phyloP scores from a whole-genome alignment of 2,888 invertebrate species.

The Pristionchus fissidentatus region DNA sequence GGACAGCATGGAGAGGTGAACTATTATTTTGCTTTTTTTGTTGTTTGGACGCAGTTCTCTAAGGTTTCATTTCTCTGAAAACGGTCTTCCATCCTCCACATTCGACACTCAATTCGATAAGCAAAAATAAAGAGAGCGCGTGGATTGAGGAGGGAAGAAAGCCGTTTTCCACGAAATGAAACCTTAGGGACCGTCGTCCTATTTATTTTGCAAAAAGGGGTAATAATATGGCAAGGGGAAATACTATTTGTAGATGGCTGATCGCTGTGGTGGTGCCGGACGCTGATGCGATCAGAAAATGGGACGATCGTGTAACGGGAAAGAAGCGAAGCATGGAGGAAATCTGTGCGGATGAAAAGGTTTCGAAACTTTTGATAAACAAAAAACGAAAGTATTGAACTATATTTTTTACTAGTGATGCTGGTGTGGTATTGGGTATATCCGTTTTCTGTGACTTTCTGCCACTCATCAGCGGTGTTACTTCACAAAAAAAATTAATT shows the following conservation, averaged over 20 bases:
- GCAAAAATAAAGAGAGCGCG: too few species aligned
- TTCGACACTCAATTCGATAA: too few species aligned
- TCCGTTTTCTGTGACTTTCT: too few species aligned
- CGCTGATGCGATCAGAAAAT: conserved; percentile 90
- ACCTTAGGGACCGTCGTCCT: too few species aligned
- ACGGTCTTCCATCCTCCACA: too few species aligned
- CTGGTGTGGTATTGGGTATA: too few species aligned
- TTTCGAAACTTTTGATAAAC: conserved; percentile 43
- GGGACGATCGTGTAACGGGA: conserved; percentile 78
- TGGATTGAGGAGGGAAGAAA: too few species aligned
- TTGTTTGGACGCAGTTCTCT: background rate
- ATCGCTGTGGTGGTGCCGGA: conserved; percentile 97
- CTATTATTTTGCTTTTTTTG: background rate
- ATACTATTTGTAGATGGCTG: conserved; percentile 84
- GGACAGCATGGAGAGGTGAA: conserved; percentile 47
- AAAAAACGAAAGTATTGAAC: too few species aligned
- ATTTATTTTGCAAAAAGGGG: background rate
- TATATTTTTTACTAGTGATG: too few species aligned
- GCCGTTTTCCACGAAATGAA: too few species aligned
- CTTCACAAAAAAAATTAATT: background rate
- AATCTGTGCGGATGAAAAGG: conserved; percentile 63
- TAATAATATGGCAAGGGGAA: background rate
- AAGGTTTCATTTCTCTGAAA: too few species aligned
- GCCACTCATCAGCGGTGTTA: background rate
- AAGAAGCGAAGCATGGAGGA: conserved; percentile 58